These are phyloP conservation scores for Drosophila ambigua DNA, from an alignment of 1,140 invertebrate genomes.

Conservation along the genomic window DNA sequence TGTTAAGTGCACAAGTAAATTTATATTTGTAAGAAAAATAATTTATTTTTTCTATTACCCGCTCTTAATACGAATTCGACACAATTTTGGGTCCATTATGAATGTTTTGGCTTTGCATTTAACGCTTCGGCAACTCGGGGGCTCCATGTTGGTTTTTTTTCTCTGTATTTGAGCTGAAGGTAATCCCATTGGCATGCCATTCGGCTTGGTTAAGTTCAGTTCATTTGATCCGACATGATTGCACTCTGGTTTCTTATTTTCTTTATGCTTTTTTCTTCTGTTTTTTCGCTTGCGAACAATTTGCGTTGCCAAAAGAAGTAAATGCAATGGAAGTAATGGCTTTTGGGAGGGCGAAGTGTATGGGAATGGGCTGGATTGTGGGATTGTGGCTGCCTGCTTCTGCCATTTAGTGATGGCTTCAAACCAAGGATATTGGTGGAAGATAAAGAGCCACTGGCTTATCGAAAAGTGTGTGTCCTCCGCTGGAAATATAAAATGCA, in stretches of 20 bases:
- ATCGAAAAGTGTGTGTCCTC: too few species aligned
- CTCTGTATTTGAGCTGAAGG: conserved; percentile 1
- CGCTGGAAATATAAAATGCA: too few species aligned
- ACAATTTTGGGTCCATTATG: neutral
- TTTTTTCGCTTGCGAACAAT: conserved; percentile 15
- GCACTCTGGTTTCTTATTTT: conserved; percentile 26
- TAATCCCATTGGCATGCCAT: conserved; percentile 26
- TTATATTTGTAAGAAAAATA: too few species aligned
- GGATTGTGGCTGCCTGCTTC: too few species aligned
- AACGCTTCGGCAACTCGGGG: conserved; percentile 3
- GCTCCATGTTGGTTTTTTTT: neutral
- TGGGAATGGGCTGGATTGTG: too few species aligned
- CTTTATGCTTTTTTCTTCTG: conserved; percentile 12
- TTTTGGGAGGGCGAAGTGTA: neutral
- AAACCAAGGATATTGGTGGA: too few species aligned
- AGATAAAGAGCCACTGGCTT: too few species aligned
- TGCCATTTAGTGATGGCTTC: too few species aligned
- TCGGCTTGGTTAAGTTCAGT: conserved; percentile 36
- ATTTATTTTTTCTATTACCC: too few species aligned
- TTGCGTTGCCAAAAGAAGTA: conserved; percentile 38
- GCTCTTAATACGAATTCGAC: conserved; percentile 21
- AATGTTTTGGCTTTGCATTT: conserved; percentile 4
- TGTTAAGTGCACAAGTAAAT: neutral
- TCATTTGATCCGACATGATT: conserved; percentile 44
- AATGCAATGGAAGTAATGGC: conserved; percentile 35